A percentile compares a stretch with the other conserved stretches of the same genome.
Conservation (phyloP, 2,888 invertebrate species). For the Aleiodes alternator region DNA sequence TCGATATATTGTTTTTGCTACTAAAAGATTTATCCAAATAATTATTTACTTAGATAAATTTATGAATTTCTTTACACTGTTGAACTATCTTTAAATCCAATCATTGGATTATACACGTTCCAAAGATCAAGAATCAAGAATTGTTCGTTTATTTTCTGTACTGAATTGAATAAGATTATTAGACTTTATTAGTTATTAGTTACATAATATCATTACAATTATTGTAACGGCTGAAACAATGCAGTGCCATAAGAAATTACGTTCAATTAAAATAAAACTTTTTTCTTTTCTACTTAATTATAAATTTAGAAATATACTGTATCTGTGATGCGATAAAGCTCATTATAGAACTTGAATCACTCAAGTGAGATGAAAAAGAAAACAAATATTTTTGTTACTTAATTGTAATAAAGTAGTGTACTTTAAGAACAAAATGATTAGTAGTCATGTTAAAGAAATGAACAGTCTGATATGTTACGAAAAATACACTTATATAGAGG, state of each 20-base stretch:
- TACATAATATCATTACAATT: background rate
- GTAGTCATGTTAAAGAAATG: slow-evolving; percentile 43
- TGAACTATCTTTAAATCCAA: background rate
- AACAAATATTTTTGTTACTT: slow-evolving; percentile 39
- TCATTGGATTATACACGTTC: slow-evolving; percentile 1
- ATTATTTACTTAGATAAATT: slow-evolving; percentile 33
- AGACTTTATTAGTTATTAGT: background rate
- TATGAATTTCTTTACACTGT: slow-evolving; percentile 29
- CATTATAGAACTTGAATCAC: slow-evolving; percentile 2
- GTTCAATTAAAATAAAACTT: background rate
- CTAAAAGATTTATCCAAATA: slow-evolving; percentile 27
- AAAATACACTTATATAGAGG: background rate
- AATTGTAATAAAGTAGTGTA: background rate
- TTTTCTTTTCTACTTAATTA: slow-evolving; percentile 4
- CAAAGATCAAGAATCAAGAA: slow-evolving; percentile 29
- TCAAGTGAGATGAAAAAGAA: slow-evolving; percentile 16
- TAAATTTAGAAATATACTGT: background rate
- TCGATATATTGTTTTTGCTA: slow-evolving; percentile 31
- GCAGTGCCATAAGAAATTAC: slow-evolving; percentile 23
- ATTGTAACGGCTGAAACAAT: background rate
- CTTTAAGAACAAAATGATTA: slow-evolving; percentile 10
- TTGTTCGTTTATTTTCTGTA: background rate
- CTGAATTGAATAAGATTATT: background rate
- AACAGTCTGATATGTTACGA: slow-evolving; percentile 48
- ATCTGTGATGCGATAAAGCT: slow-evolving; percentile 26